Base-by-base conservation (phyloP, 2,888 invertebrate genomes). In the Drosophila lutescens region DNA sequence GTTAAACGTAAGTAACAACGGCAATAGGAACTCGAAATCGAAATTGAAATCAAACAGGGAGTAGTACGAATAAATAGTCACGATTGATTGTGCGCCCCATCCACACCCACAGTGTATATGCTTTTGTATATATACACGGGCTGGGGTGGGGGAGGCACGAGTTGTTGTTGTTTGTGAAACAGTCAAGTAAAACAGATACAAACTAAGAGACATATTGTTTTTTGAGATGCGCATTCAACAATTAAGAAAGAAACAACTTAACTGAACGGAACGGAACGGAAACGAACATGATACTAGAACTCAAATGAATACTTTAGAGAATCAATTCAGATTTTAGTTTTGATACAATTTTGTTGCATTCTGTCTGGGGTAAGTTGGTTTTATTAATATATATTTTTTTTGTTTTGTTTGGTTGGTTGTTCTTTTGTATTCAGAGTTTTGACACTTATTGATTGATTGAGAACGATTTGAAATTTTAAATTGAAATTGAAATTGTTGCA, bases 401-500 rank as follows among this genome's bases (percentile, higher is more conserved):
- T 40, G 38, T 74, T 71, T 71, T 78, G 63, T 70, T 78, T 77
- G 68, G 57, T 74, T 77, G 63, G 54, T 60, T 68, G 63, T 77
- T 81, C 66, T 79, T 80, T 78, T 83, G 77, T 81, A 70, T 80
- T 81, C 73, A 76, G 79, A 81, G 70, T 81, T 73, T 68, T 62
- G 47, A 58, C 66, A 47, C 74, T 76, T 49, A 67, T 77, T 71
- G 63, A 90, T 93, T 69, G 66, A 40, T 67, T 67, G 59, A 69
- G 58, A 68, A 69, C 61, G 53, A 70, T 53, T 78, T 65, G 56
- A 73, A 75, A 75, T 75, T 79, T 65, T 75, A 60, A 80, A 80
- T 81, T 79, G 77, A 80, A 83, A 71, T 83, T 83, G 77, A 80
- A 83, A 71, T 83, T 83, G 77, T 82, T 86, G 94, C 94, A 95